Evolutionary conservation across 2,797 vertebrate genomes (phyloP), one percentile per base, ranked within the genome.

Genomic region (Phylloscopus collybita): DNA sequence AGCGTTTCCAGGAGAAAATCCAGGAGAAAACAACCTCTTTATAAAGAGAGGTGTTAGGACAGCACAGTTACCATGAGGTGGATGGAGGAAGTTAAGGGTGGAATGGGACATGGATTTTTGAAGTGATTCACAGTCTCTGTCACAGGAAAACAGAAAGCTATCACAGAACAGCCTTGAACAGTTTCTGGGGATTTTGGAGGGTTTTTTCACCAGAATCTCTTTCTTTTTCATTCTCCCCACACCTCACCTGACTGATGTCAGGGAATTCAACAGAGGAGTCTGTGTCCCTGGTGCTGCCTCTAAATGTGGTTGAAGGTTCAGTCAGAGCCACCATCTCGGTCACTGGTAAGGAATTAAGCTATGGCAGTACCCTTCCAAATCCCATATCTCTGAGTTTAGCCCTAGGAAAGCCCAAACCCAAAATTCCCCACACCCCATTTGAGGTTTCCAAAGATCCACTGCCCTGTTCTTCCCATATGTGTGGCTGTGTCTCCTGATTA

Each of bases 281-380:
- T 57, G 80, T 97, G 57, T 91, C 93, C 29, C 49, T 97, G 79
- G 60, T 60, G 50, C 26, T 97, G 59, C 97, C 97, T 84, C 10
- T 64, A 20, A 69, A 95, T 18, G 80, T 93, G 67, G 64, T 97
- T 62, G 79, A 95, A 82, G 96, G 96, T 76, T 96, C 97, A 44
- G 96, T 95, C n/a, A 88, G 81, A 84, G 97, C 96, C 29, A 93
- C 88, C 0, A 0, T 97, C 61, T 96, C 80, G 0, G 93, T 97
- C 51, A 90, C 95, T 0, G 97, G 97, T 97, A 94, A 97, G 94
- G 50, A 81, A 65, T 61, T 84, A 22, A 81, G 10, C 25, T 40
- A 7, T 42, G 29, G 27, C 6, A 23, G 30, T 26, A 64, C 8
- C 30, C 53, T 72, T 92, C 44, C 44, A 91, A 62, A 60, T 49